Evolutionary conservation across 2,888 invertebrate species (phyloP).

Genomic region (Standfussiana lucernea): DNA sequence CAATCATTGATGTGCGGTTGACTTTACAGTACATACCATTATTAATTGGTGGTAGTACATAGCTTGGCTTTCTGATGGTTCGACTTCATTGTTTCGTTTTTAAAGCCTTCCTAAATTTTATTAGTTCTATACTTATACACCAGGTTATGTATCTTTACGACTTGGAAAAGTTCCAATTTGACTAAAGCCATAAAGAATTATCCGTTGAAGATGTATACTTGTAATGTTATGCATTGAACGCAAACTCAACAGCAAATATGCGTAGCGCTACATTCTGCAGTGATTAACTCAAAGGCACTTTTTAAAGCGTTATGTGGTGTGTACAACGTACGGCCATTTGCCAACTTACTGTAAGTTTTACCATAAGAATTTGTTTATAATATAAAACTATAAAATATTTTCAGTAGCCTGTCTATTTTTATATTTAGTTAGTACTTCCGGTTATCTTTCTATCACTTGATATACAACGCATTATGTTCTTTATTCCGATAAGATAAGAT

Average conservation of each 20-base stretch:
- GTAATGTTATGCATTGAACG: background rate
- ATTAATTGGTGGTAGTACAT: background rate
- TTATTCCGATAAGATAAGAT: constrained; percentile 2
- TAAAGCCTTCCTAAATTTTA: background rate
- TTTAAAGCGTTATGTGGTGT: no score
- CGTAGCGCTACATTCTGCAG: constrained; percentile 45
- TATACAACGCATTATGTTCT: background rate
- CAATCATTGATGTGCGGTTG: background rate
- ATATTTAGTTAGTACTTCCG: background rate
- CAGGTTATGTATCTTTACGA: background rate
- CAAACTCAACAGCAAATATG: constrained; percentile 38
- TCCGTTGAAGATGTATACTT: background rate
- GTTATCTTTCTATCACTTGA: background rate
- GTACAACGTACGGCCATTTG: background rate
- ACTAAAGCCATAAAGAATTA: background rate
- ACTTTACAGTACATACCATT: background rate
- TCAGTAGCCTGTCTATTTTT: background rate
- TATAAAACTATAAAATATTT: background rate
- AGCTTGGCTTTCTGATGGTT: background rate
- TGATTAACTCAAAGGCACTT: constrained; percentile 53
- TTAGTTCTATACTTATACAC: background rate
- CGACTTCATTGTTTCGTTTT: background rate
- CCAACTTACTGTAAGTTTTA: background rate
- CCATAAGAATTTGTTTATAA: background rate
- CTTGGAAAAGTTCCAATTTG: background rate